Evolutionary conservation across 1,140 invertebrate species (phyloP).

Genomic region (Solenopsis invicta): DNA sequence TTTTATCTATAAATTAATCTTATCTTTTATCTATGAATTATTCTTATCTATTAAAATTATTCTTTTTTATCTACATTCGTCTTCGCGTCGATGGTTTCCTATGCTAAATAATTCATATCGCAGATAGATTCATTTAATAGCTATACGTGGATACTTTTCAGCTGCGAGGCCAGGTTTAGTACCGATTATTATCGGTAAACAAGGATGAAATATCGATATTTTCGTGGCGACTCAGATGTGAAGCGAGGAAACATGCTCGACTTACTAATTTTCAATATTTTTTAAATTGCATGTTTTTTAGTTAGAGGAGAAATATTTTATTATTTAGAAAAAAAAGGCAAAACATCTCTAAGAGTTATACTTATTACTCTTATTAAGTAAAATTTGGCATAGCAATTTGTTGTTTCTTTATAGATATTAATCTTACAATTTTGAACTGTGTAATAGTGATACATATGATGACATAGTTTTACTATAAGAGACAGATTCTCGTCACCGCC

Average conservation of each 20-base stretch:
- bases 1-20: slow-evolving; percentile 6
- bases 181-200: slow-evolving; percentile 57
- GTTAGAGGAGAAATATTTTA: not conserved
- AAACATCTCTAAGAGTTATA: not conserved
- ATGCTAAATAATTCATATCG: slow-evolving; percentile 45
- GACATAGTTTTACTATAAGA: not conserved
- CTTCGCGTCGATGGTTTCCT: slow-evolving; percentile 14
- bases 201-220: slow-evolving; percentile 29
- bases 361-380: not conserved
- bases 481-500: not conserved
- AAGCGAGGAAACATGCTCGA: slow-evolving; percentile 22
- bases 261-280: not conserved
- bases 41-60: slow-evolving; percentile 36
- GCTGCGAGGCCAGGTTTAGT: slow-evolving; percentile 82
- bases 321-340: too few species aligned
- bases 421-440: not conserved
- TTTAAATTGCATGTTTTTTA: not conserved
- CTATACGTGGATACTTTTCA: slow-evolving; percentile 75
- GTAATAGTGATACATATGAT: not conserved
- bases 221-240: not conserved
- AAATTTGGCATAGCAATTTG: not conserved
- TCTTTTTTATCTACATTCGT: slow-evolving; percentile 5
- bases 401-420: not conserved
- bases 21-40: slow-evolving; percentile 3
- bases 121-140: slow-evolving; percentile 47